phyloP scores from a whole-genome alignment of 2,888 invertebrate genomes.

The Rhopalosiphum nymphaeae region DNA sequence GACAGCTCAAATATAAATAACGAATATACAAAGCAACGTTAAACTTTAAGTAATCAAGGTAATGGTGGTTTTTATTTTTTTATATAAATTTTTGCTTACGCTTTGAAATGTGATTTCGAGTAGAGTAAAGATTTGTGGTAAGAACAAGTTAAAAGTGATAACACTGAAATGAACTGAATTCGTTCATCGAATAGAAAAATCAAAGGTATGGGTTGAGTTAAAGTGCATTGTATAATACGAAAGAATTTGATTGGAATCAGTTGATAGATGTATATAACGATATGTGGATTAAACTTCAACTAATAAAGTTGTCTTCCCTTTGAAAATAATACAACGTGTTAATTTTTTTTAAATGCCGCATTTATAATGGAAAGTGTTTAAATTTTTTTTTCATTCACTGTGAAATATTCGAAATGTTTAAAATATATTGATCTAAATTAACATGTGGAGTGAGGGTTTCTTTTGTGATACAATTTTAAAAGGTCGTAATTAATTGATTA shows the following conservation, averaged over 20 bases:
- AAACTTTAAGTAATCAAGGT: background rate
- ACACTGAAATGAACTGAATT: background rate
- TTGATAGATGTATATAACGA: background rate
- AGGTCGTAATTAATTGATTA: background rate
- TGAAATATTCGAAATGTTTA: background rate
- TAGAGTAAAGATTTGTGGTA: background rate
- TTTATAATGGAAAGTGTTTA: background rate
- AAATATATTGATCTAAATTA: background rate
- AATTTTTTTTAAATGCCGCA: background rate
- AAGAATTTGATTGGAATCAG: background rate
- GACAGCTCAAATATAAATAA: background rate
- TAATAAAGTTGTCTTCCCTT: background rate
- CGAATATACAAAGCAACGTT: background rate
- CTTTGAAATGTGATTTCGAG: background rate
- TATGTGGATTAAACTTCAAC: background rate
- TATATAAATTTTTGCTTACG: background rate
- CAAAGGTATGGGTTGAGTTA: background rate
- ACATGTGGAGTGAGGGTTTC: background rate
- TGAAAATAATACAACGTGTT: background rate
- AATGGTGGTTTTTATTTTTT: background rate
- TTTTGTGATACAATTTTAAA: background rate
- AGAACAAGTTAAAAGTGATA: background rate
- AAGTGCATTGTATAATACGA: background rate
- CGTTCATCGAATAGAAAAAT: background rate
- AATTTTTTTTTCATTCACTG: background rate